Evolutionary conservation across 2,113 vertebrate genomes (phyloP).

Genomic region (Sus scrofa): T2T-Sscrofa CM000818.6:116190501-116191000

Average conservation of each 20-base stretch:
- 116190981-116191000: neutral
- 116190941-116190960: neutral
- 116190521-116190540: neutral
- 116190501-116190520: conserved; percentile 19
- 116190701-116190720: neutral
- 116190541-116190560: neutral
- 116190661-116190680: neutral
- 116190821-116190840: neutral
- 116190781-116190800: neutral
- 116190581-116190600: neutral
- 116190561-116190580: neutral
- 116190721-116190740: neutral
- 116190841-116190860: neutral
- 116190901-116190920: neutral
- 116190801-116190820: neutral
- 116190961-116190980: neutral
- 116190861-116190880: neutral
- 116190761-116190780: neutral
- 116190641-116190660: neutral
- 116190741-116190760: neutral
- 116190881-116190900: accelerated
- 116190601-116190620: neutral
- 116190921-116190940: neutral
- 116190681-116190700: neutral
- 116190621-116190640: conserved; percentile 48